phyloP scores from a whole-genome alignment of 1,140 invertebrate species.

The Ceratosolen fusciceps region DNA sequence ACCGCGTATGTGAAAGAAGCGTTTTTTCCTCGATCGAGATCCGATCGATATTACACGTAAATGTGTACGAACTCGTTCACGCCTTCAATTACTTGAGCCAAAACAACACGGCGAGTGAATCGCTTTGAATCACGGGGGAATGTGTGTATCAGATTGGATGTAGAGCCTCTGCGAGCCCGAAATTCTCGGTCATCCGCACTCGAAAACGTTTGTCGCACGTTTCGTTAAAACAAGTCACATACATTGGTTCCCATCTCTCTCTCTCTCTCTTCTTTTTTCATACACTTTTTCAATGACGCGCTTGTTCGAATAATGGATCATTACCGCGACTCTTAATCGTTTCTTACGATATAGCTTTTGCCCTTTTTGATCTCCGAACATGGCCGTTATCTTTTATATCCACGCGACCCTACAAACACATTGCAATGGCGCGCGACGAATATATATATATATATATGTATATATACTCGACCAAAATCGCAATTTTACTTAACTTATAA shows the following conservation, averaged over 20 bases:
- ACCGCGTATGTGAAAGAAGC: background rate
- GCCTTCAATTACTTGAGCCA: background rate
- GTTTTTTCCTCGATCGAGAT: slow-evolving; percentile 8
- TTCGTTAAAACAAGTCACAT: background rate
- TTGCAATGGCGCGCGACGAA: too few species aligned
- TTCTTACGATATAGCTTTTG: background rate
- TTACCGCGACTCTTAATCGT: background rate
- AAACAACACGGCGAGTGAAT: background rate
- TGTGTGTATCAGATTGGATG: background rate
- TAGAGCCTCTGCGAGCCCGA: background rate
- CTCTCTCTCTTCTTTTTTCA: background rate
- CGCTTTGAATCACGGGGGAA: background rate
- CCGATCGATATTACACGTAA: background rate
- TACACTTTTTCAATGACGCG: background rate
- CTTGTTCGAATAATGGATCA: background rate
- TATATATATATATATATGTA: too few species aligned
- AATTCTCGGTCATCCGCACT: background rate
- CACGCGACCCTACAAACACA: too few species aligned
- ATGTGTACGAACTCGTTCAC: background rate
- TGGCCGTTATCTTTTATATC: background rate
- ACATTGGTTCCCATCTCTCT: background rate
- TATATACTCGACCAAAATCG: too few species aligned
- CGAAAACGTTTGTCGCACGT: background rate
- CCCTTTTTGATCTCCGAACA: background rate
- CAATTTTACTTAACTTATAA: too few species aligned